These are phyloP conservation scores for Lepidocolaptes lacrymiger DNA, from an alignment of 2,797 vertebrate genomes.

Conservation along the genomic window DNA sequence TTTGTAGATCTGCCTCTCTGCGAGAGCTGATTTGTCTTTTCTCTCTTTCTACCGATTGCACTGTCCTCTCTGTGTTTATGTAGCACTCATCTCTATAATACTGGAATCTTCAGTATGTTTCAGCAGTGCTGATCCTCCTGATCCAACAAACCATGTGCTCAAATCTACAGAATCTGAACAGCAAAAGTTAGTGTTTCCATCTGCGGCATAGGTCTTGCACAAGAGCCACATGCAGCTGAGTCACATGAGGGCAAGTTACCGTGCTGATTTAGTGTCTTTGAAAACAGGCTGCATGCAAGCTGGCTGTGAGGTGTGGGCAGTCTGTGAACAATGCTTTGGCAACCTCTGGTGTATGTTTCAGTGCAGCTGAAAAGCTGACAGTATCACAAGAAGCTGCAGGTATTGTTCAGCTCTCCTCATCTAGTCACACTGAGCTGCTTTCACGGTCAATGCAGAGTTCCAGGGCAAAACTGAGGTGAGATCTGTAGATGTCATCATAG, in stretches of 20 bases:
- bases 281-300: background rate
- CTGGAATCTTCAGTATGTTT: background rate
- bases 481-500: background rate
- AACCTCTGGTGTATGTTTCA: background rate
- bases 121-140: background rate
- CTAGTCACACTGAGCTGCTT: background rate
- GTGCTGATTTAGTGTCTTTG: background rate
- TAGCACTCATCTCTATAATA: background rate
- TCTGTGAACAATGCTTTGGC: background rate
- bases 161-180: background rate
- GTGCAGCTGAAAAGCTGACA: background rate
- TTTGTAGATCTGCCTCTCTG: background rate
- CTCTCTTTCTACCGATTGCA: accelerated
- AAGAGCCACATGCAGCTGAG: background rate
- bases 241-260: background rate
- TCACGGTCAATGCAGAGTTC: background rate
- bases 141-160: background rate
- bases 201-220: background rate
- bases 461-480: background rate
- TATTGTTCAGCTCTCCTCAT: background rate
- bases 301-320: background rate
- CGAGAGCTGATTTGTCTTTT: background rate
- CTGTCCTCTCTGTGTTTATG: background rate
- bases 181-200: background rate
- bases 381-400: background rate